A percentile compares a stretch with the other conserved stretches of the same genome.
phyloP scores from a whole-genome alignment of 1,140 invertebrate genomes.

The Calephelis virginiensis region DNA sequence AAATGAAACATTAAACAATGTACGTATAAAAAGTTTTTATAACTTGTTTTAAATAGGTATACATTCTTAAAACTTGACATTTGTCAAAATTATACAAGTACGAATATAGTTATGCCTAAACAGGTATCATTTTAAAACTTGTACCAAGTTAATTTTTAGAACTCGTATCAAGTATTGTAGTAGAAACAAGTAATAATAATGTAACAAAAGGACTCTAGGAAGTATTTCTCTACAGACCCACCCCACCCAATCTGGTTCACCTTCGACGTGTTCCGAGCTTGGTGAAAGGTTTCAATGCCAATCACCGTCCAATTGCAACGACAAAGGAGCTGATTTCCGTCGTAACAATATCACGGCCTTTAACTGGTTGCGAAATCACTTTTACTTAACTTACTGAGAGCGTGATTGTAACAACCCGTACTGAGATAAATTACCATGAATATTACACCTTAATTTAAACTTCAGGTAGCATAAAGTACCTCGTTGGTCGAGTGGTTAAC shows the following conservation, averaged over 20 bases:
- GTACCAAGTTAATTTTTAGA: no score
- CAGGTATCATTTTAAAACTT: no score
- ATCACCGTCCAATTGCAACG: conserved; percentile 27
- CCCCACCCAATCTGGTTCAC: conserved; percentile 40
- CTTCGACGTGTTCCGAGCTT: conserved; percentile 41
- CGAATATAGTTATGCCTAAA: no score
- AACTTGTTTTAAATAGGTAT: no score
- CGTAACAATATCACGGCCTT: conserved; percentile 38
- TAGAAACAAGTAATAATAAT: neutral
- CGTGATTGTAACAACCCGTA: conserved; percentile 5
- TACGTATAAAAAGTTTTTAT: no score
- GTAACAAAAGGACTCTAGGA: conserved; percentile 5
- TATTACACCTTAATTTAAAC: neutral
- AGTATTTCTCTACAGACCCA: neutral
- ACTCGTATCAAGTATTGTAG: neutral
- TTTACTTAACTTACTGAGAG: conserved; percentile 33
- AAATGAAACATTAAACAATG: no score
- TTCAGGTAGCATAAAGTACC: no score
- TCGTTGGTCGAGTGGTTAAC: no score
- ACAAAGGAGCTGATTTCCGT: conserved; percentile 31
- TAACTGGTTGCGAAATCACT: conserved; percentile 34
- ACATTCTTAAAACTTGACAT: no score
- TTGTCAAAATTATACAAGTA: no score
- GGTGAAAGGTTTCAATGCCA: conserved; percentile 57
- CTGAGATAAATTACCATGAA: conserved; percentile 15